Evolutionary conservation across 2,888 invertebrate species (phyloP).

Genomic region (Pristionchus exspectatus): DNA sequence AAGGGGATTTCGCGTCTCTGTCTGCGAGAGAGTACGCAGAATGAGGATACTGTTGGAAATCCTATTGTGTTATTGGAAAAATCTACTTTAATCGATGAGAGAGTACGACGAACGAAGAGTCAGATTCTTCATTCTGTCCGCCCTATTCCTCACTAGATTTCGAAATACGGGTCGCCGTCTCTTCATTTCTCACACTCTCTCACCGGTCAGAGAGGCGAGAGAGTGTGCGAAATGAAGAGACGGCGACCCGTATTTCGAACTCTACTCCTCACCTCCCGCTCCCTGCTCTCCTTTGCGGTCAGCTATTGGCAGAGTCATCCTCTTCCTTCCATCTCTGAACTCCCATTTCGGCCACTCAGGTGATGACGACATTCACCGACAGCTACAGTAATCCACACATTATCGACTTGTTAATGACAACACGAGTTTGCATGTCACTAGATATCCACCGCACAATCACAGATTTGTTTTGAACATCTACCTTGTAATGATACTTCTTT

Average conservation of each 20-base stretch:
- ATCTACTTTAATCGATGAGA: no score
- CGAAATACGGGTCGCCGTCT: no score
- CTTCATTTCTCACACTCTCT: no score
- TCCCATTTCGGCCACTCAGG: constrained; percentile 42
- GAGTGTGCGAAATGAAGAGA: no score
- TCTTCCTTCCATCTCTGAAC: constrained; percentile 25
- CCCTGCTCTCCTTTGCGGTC: not conserved
- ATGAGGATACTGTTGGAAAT: no score
- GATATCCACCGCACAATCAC: constrained; percentile 33
- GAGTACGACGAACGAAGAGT: no score
- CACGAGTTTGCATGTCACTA: not conserved
- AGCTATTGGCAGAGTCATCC: not conserved
- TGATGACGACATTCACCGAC: constrained; percentile 39
- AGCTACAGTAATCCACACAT: not conserved
- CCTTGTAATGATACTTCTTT: not conserved
- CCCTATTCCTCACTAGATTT: no score
- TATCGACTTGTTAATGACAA: not conserved
- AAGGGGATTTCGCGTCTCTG: no score
- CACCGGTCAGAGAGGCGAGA: no score
- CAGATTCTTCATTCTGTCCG: not conserved
- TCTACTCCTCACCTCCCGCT: not conserved
- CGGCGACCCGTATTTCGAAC: no score
- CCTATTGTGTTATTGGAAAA: no score
- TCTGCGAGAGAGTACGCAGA: no score
- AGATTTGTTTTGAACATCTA: not conserved